These are phyloP conservation scores for Mus pahari DNA, from an alignment of 2,113 vertebrate species.

Conservation along the genomic window DNA sequence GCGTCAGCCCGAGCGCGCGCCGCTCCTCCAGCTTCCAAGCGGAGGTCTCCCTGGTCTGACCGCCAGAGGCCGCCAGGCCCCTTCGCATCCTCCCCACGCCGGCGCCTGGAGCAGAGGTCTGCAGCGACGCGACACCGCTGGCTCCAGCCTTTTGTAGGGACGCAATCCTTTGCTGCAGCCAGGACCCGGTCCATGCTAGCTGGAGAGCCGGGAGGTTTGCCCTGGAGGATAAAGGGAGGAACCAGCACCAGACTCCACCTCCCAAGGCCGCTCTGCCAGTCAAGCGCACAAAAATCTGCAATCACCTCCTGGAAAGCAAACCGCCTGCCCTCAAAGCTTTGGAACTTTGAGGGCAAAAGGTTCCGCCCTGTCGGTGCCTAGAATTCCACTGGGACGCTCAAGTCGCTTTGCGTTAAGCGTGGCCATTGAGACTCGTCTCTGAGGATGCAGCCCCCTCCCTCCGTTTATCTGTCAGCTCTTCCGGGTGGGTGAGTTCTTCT, in stretches of 20 bases:
- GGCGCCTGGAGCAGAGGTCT: background rate
- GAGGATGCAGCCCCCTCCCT: background rate
- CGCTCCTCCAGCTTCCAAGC: conserved; percentile 92
- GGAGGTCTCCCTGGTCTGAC: conserved; percentile 91
- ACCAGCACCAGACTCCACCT: background rate
- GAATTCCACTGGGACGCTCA: background rate
- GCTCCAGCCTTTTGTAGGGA: background rate
- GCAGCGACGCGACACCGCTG: background rate
- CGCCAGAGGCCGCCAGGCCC: background rate
- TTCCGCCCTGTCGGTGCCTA: conserved; percentile 9
- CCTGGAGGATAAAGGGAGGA: background rate
- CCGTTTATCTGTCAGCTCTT: background rate
- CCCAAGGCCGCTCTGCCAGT: background rate
- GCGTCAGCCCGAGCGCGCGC: conserved; percentile 91
- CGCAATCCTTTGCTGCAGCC: background rate
- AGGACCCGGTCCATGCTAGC: background rate
- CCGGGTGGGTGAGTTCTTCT: background rate
- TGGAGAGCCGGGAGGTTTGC: background rate
- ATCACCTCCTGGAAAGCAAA: background rate
- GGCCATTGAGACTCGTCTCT: background rate
- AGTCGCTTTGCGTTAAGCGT: background rate
- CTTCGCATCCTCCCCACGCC: background rate
- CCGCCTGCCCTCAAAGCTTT: background rate
- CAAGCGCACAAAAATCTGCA: background rate
- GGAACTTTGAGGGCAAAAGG: background rate